Conservation (phyloP, 2,113 vertebrate species). For the Pachycephala philippinensis region DNA sequence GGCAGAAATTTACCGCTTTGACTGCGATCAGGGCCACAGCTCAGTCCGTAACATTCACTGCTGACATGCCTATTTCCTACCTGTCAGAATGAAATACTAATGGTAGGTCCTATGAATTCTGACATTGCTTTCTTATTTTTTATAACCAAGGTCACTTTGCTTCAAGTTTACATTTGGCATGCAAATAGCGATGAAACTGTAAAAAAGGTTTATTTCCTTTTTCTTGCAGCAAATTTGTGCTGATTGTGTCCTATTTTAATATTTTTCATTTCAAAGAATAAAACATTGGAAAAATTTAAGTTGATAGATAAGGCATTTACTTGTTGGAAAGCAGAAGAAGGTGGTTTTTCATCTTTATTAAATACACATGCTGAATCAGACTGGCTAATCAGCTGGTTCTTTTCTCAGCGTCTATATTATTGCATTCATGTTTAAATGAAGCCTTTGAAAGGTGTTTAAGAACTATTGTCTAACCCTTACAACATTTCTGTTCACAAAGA, state of each 20-base stretch:
- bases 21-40: constrained; percentile 58
- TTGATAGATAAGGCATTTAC: constrained; percentile 34
- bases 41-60: constrained; percentile 62
- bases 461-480: not conserved
- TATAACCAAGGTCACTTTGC: constrained; percentile 73
- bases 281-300: constrained; percentile 32
- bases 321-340: constrained; percentile 25
- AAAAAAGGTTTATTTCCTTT: not conserved
- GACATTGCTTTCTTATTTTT: constrained; percentile 69
- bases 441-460: constrained; percentile 4
- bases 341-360: constrained; percentile 9
- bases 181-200: constrained; percentile 62
- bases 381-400: not conserved
- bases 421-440: constrained; percentile 44
- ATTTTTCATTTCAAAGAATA: not conserved
- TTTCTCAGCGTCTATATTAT: not conserved
- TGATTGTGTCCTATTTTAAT: constrained; percentile 17
- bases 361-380: constrained; percentile 20
- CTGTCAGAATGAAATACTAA: constrained; percentile 78
- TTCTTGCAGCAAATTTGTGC: not conserved
- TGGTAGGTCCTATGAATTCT: constrained; percentile 67
- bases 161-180: constrained; percentile 67
- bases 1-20: constrained; percentile 64
- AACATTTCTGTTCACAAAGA: not conserved
- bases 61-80: constrained; percentile 72